These are phyloP conservation scores for Callosobruchus maculatus DNA, from an alignment of 2,888 invertebrate species.

Conservation along the genomic window DNA sequence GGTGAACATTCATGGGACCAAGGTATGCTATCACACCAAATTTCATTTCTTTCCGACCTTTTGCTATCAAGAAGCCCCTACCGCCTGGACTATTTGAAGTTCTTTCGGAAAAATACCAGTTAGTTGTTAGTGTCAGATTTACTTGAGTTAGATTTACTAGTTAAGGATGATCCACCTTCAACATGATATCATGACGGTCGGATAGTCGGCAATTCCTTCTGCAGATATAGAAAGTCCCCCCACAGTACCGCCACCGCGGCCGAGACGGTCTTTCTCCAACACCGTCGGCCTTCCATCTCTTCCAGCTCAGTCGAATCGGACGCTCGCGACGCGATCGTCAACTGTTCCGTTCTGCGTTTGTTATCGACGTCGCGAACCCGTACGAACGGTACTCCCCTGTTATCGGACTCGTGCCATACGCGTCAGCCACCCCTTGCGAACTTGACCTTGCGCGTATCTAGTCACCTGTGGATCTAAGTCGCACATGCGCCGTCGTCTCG, in stretches of 20 bases:
- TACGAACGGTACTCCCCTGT: neutral
- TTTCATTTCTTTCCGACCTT: too few species aligned
- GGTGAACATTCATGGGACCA: too few species aligned
- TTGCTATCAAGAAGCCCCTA: too few species aligned
- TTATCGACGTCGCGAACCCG: neutral
- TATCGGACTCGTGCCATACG: neutral
- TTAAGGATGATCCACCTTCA: neutral
- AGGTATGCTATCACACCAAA: too few species aligned
- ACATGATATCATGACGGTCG: neutral
- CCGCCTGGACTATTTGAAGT: too few species aligned
- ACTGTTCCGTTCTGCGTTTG: neutral
- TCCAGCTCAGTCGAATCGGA: neutral
- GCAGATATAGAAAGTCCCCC: slow-evolving; percentile 1
- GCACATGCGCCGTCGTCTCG: neutral
- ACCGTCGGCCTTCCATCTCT: neutral
- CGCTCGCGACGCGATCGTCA: neutral
- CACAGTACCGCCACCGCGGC: neutral
- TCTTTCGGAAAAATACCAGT: too few species aligned
- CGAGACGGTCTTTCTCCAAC: neutral
- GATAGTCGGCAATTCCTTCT: neutral
- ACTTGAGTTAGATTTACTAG: too few species aligned
- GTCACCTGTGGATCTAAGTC: neutral
- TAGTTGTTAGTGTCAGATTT: too few species aligned
- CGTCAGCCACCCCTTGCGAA: neutral
- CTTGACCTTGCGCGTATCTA: neutral